phyloP scores from a whole-genome alignment of 1,140 invertebrate species.

The Mizuhopecten yessoensis region DNA sequence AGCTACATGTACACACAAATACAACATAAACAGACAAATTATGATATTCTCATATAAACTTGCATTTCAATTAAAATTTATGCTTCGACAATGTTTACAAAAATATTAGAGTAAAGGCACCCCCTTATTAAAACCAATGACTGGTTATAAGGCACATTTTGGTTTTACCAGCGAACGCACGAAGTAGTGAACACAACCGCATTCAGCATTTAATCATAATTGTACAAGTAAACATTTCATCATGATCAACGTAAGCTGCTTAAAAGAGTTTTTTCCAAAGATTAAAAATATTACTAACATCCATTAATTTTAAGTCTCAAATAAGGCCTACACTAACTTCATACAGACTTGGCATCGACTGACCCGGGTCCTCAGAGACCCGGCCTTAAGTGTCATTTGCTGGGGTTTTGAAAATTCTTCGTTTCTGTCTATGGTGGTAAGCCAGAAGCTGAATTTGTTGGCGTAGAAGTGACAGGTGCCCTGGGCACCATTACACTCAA shows the following conservation, averaged over 20 bases:
- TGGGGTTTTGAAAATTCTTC: constrained; percentile 91
- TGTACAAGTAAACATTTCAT: neutral
- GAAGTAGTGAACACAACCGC: neutral
- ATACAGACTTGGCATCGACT: constrained; percentile 98
- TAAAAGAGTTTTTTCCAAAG: constrained; percentile 40
- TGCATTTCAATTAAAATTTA: constrained; percentile 40
- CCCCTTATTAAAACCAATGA: constrained; percentile 43
- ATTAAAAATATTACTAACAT: constrained; percentile 45
- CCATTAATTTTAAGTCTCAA: constrained; percentile 41
- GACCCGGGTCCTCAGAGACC: constrained; percentile 91
- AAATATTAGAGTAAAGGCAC: neutral
- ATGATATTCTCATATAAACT: constrained; percentile 41
- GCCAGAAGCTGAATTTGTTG: constrained; percentile 99
- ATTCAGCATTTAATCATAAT: constrained; percentile 35
- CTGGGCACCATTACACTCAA: constrained; percentile 96
- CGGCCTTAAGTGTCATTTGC: constrained; percentile 96
- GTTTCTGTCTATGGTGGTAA: constrained; percentile 94
- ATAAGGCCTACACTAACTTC: constrained; percentile 70
- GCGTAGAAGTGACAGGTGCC: constrained; percentile 98
- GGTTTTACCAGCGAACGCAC: constrained; percentile 50
- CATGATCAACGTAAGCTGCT: neutral
- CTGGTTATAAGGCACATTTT: constrained; percentile 51
- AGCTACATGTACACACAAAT: constrained; percentile 45
- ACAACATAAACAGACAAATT: constrained; percentile 50
- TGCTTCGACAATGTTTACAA: constrained; percentile 38